These are phyloP conservation scores for Euschistus heros DNA, from an alignment of 1,140 invertebrate species.

Conservation along the genomic window DNA sequence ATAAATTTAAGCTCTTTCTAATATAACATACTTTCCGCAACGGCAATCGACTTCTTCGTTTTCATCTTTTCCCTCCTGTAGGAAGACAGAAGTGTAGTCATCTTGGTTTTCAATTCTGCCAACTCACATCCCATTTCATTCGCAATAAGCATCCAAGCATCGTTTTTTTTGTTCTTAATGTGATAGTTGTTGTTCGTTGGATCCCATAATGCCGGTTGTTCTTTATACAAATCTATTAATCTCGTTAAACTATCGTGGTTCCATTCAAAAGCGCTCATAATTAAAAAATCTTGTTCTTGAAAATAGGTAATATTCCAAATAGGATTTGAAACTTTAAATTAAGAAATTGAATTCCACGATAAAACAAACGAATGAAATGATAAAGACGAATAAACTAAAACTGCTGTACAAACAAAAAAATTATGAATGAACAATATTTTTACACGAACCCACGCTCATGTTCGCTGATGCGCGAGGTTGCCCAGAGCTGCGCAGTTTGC, in stretches of 20 bases:
- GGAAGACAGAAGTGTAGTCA: slow-evolving; percentile 30
- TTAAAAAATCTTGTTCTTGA: too few relatives aligned
- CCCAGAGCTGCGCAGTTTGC: too few relatives aligned
- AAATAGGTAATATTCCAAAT: too few relatives aligned
- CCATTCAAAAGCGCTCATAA: neutral
- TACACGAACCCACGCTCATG: too few relatives aligned
- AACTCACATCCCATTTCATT: slow-evolving; percentile 25
- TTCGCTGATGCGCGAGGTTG: too few relatives aligned
- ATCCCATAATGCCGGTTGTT: neutral
- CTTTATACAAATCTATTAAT: neutral
- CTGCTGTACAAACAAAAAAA: too few relatives aligned
- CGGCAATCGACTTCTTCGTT: neutral
- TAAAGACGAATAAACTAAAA: too few relatives aligned
- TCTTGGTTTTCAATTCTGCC: slow-evolving; percentile 30
- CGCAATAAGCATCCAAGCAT: slow-evolving; percentile 25
- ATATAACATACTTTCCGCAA: neutral
- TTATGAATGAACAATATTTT: too few relatives aligned
- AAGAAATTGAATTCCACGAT: too few relatives aligned
- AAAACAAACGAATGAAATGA: too few relatives aligned
- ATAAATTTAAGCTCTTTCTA: too few relatives aligned
- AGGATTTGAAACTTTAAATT: too few relatives aligned
- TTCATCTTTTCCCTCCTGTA: slow-evolving; percentile 29
- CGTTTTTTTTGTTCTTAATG: neutral
- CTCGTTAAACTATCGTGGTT: neutral
- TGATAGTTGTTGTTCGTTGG: neutral